Conservation (phyloP, 2,888 invertebrate genomes). For the Aporophyla nigra region DNA sequence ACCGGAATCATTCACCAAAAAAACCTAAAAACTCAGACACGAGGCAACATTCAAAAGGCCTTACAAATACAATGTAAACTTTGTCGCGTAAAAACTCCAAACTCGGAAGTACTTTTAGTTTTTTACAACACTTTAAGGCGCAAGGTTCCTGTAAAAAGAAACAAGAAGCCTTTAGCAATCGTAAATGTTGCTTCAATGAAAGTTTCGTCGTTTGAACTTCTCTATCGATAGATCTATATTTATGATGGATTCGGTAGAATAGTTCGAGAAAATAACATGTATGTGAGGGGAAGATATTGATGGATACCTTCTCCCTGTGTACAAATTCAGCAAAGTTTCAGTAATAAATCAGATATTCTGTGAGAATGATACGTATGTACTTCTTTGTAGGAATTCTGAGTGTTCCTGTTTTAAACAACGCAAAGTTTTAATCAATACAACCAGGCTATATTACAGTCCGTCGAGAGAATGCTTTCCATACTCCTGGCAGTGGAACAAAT, state of each 20-base stretch:
- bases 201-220: slow-evolving; percentile 64
- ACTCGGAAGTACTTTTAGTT: slow-evolving; percentile 74
- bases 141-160: slow-evolving; percentile 44
- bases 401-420: background rate
- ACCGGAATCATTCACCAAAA: slow-evolving; percentile 23
- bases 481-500: no score
- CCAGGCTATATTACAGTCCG: no score
- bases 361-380: background rate
- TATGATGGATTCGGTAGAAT: slow-evolving; percentile 54
- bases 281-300: slow-evolving; percentile 35
- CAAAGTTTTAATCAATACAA: no score
- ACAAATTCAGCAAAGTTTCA: slow-evolving; percentile 22
- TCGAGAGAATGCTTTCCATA: no score
- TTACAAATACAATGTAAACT: slow-evolving; percentile 73
- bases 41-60: slow-evolving; percentile 52
- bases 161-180: slow-evolving; percentile 60
- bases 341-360: slow-evolving; percentile 41
- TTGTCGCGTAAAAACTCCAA: slow-evolving; percentile 71
- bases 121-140: slow-evolving; percentile 73
- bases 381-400: background rate
- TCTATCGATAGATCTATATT: slow-evolving; percentile 51
- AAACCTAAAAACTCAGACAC: slow-evolving; percentile 38
- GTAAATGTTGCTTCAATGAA: slow-evolving; percentile 59
- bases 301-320: slow-evolving; percentile 41
- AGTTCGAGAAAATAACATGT: slow-evolving; percentile 49